Conservation (phyloP, 2,113 vertebrate genomes). For the Bubalus kerabau region DNA sequence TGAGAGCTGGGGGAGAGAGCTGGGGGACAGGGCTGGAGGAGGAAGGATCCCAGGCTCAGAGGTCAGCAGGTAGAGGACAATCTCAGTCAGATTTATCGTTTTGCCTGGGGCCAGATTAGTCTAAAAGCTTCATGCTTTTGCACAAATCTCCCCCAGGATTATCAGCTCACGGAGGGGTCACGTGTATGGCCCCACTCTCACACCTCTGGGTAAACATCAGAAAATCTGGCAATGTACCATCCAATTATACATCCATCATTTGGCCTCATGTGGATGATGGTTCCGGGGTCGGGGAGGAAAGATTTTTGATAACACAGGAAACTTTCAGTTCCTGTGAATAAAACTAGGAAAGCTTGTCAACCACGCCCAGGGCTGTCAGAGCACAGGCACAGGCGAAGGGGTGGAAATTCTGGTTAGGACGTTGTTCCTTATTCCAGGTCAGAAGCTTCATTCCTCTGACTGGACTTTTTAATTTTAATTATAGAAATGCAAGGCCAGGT, state of each 20-base stretch:
- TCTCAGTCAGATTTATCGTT: conserved; percentile 10
- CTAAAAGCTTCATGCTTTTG: conserved; percentile 42
- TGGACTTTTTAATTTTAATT: background rate
- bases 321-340: conserved; percentile 7
- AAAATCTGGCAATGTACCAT: background rate
- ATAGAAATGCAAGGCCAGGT: background rate
- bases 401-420: background rate
- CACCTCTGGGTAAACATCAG: background rate
- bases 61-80: background rate
- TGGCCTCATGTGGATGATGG: background rate
- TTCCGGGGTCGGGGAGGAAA: background rate
- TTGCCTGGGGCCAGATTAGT: conserved; percentile 39
- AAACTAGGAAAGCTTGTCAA: background rate
- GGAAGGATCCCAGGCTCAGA: background rate
- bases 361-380: background rate
- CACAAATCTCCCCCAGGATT: background rate
- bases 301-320: background rate
- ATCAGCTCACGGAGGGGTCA: background rate
- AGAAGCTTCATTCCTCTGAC: background rate
- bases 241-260: background rate
- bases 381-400: background rate
- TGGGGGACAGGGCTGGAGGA: background rate
- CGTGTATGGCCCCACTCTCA: background rate
- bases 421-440: background rate
- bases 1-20: background rate